phyloP scores from a whole-genome alignment of 2,797 vertebrate genomes.

The Cichlasoma orientale region DNA sequence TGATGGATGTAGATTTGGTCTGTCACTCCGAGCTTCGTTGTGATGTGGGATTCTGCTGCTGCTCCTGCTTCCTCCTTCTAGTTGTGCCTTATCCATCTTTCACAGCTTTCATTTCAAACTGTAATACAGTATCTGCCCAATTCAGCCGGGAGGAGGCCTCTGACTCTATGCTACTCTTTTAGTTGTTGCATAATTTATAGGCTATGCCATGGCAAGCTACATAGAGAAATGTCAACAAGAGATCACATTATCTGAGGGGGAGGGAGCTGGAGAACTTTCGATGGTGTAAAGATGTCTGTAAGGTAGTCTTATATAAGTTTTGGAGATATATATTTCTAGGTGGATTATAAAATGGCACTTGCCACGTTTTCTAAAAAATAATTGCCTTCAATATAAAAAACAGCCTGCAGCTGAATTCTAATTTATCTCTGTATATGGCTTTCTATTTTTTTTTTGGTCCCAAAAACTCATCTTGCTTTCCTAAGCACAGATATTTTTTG shows the following conservation, averaged over 20 bases:
- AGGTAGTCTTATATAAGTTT: background rate
- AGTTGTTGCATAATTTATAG: background rate
- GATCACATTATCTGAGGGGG: constrained; percentile 4
- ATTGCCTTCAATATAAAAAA: background rate
- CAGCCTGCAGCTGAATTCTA: background rate
- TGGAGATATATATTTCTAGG: background rate
- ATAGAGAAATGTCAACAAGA: background rate
- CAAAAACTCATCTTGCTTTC: background rate
- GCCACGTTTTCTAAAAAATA: background rate
- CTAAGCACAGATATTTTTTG: background rate
- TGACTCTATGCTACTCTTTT: constrained; percentile 1
- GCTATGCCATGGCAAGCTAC: background rate
- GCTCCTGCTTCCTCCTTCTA: constrained; percentile 7
- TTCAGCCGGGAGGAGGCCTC: background rate
- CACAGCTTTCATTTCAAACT: constrained; percentile 2
- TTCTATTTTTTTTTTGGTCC: background rate
- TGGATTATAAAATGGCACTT: background rate
- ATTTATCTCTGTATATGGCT: background rate
- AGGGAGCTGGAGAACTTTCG: background rate
- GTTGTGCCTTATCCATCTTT: background rate
- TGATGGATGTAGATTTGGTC: constrained; percentile 8
- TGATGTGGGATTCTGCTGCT: constrained; percentile 21
- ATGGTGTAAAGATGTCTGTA: background rate
- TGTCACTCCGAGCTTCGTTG: constrained; percentile 9
- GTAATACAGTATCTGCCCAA: background rate